Conservation (phyloP, 2,888 invertebrate species). For the Drosophila trichaetosa region DNA sequence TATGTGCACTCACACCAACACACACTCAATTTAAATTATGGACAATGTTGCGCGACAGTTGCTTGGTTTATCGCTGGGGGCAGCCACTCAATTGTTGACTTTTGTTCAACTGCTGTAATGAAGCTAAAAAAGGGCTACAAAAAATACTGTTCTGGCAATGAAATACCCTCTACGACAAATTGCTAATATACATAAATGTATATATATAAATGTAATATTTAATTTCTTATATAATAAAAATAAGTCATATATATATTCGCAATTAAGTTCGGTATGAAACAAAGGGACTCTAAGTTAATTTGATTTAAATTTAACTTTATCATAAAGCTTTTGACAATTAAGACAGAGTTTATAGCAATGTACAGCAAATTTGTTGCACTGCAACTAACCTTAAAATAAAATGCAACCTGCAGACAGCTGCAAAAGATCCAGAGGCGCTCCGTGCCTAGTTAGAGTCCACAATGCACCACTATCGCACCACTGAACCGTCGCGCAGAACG, state of each 20-base stretch:
- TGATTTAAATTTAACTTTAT: neutral
- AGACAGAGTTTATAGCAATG: slow-evolving; percentile 22
- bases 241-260: neutral
- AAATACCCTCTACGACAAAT: slow-evolving; percentile 17
- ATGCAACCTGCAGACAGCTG: slow-evolving; percentile 38
- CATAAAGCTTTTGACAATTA: neutral
- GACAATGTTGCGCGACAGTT: slow-evolving; percentile 79
- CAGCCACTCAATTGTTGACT: slow-evolving; percentile 72
- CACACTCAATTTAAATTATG: slow-evolving; percentile 67
- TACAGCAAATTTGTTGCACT: slow-evolving; percentile 38
- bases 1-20: slow-evolving; percentile 22
- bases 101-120: slow-evolving; percentile 72
- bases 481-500: slow-evolving; percentile 25
- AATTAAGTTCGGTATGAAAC: neutral
- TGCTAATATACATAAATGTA: neutral
- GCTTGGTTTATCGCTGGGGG: slow-evolving; percentile 75
- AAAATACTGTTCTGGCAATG: slow-evolving; percentile 2
- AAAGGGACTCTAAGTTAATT: neutral
- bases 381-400: slow-evolving; percentile 49
- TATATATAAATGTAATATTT: neutral
- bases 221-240: neutral
- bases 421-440: slow-evolving; percentile 27
- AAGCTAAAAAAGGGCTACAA: slow-evolving; percentile 27
- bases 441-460: slow-evolving; percentile 53
- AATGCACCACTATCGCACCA: slow-evolving; percentile 5